Percentiles rank a stretch among this genome's conserved stretches.
Conservation (phyloP, 2,797 vertebrate species). For the Lophius americanus region DNA sequence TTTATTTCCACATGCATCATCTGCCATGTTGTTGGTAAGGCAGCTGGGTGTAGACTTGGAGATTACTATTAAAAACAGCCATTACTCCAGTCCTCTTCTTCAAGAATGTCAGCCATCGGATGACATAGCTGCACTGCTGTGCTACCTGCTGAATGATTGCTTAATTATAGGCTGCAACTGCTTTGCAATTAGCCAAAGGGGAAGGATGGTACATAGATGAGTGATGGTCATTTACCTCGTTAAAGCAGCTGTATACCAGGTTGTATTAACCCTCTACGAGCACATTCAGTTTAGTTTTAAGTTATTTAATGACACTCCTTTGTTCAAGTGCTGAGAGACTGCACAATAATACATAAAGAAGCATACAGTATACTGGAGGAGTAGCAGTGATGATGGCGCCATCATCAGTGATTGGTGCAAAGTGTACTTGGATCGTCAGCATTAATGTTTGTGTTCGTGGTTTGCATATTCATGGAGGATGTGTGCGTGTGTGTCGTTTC, state of each 20-base stretch:
- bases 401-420: too few relatives aligned
- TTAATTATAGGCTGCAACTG: slow-evolving; percentile 33
- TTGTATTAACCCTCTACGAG: neutral
- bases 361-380: too few relatives aligned
- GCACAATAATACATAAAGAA: too few relatives aligned
- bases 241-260: neutral
- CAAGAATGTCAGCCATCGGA: neutral
- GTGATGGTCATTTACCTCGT: neutral
- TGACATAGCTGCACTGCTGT: slow-evolving; percentile 9
- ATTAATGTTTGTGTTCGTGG: too few relatives aligned
- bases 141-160: slow-evolving; percentile 12
- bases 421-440: too few relatives aligned
- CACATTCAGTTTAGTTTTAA: neutral
- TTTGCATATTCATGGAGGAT: too few relatives aligned
- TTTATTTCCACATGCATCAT: too few relatives aligned
- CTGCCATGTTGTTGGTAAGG: slow-evolving; percentile 13
- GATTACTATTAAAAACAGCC: slow-evolving; percentile 24
- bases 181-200: slow-evolving; percentile 14
- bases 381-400: too few relatives aligned
- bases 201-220: slow-evolving; percentile 14
- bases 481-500: too few relatives aligned
- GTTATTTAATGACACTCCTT: too few relatives aligned
- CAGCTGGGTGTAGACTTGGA: slow-evolving; percentile 12
- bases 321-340: too few relatives aligned
- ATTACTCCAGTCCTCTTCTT: slow-evolving; percentile 7